Evolutionary conservation across 2,888 invertebrate genomes (phyloP), one percentile per base, ranked within the genome.

Genomic region (Gasteruption jaculator): DNA sequence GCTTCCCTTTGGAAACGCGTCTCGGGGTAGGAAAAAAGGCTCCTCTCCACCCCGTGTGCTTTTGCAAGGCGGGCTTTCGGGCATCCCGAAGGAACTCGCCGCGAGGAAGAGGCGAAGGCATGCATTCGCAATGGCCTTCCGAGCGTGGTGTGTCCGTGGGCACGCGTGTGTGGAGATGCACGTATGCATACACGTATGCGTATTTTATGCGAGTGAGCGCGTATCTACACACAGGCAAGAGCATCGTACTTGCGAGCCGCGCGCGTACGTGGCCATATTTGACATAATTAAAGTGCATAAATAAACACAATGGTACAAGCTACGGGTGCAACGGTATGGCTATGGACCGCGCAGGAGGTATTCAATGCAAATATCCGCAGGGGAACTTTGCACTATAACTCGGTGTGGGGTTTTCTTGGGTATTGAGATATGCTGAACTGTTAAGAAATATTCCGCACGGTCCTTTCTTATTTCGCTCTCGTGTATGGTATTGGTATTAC

Each of bases 261-360:
- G 45, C 45, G 52, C 57, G 57, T 49, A 56, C 58, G 52, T 61
- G n/a, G 64, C 67, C 66, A 62, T 69, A 68, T 67, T 67, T 60
- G 67, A 68, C 63, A 67, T 65, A 69, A 69, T 69, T 69, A 69
- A 69, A 67, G 63, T 61, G 62, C 64, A 65, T 64, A 69, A 68
- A 69, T 65, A 68, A 66, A 61, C 60, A 68, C 66, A 68, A 68
- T 67, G 66, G 68, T 65, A 68, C 64, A 67, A 60, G 67, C 57
- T 46, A 54, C 54, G 53, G 45, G 50, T 53, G 33, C 43, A 40
- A 50, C 41, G 46, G 32, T 41, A 32, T 36, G 21, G 22, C 39
- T 32, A 33, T 16, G 20, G 41, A 35, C 22, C 35, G 16, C 20
- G 41, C 30, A n/a, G 34, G 43, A 60, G 59, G 63, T 58, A 69